Conservation (phyloP, 2,113 vertebrate genomes). For the Odobenus rosmarus region DNA sequence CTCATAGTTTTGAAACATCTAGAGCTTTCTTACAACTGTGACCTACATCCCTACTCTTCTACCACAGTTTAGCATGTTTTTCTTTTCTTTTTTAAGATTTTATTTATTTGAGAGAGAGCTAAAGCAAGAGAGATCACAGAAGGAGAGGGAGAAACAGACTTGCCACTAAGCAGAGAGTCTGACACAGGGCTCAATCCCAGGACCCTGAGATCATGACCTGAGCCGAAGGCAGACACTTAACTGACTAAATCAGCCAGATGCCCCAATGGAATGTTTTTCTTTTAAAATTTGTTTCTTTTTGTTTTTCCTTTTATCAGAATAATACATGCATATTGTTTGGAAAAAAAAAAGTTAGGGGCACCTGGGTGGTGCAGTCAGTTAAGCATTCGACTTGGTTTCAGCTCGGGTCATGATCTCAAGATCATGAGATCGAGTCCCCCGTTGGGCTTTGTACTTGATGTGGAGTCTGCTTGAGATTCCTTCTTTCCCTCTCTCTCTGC, state of each 20-base stretch:
- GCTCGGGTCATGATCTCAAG: no score
- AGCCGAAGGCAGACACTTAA: neutral
- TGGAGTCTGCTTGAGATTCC: neutral
- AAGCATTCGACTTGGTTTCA: neutral
- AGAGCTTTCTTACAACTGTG: neutral
- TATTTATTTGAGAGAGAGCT: neutral
- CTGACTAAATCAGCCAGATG: no score
- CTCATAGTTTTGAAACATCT: neutral
- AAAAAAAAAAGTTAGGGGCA: neutral
- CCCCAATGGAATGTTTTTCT: neutral
- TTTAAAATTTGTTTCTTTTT: neutral
- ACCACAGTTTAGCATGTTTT: neutral
- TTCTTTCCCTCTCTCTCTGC: neutral
- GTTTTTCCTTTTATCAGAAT: conserved; percentile 8
- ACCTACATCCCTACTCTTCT: neutral
- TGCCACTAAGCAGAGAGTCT: neutral
- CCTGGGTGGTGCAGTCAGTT: neutral
- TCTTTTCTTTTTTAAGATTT: neutral
- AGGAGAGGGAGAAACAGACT: neutral
- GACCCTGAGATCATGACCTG: neutral
- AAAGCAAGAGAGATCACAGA: neutral
- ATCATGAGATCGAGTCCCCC: no score
- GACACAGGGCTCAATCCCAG: neutral
- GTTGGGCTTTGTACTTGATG: neutral
- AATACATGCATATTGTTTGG: neutral